Evolutionary conservation across 2,113 vertebrate species (phyloP).

Genomic region (Sceloporus undulatus): DNA sequence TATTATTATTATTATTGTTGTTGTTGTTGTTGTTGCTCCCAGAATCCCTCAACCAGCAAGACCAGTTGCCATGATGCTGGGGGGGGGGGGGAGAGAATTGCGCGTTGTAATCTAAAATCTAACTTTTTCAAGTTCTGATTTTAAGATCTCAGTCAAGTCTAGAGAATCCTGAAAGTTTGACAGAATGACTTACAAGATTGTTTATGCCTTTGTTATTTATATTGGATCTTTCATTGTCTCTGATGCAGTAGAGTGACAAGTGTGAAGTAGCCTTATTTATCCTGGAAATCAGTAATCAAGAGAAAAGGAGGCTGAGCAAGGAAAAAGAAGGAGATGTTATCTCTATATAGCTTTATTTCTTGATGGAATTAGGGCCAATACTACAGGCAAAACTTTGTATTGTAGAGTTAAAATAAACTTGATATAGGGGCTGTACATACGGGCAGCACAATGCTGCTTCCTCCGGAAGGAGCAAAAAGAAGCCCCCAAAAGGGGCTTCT

Average conservation of each 20-base stretch:
- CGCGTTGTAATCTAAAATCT: too few species aligned
- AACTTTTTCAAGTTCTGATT: too few species aligned
- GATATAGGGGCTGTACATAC: background rate
- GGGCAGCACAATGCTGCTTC: too few species aligned
- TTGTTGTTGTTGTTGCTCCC: too few species aligned
- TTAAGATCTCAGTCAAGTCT: too few species aligned
- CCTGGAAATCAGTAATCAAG: background rate
- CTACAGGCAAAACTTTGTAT: constrained; percentile 18
- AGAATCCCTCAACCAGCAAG: too few species aligned
- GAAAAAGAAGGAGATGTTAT: background rate
- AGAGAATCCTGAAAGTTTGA: background rate
- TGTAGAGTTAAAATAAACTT: background rate
- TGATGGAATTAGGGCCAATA: background rate
- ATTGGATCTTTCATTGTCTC: too few species aligned
- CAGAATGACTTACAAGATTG: background rate
- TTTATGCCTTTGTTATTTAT: background rate
- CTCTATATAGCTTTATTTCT: background rate
- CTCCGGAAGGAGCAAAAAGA: too few species aligned
- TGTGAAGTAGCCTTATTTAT: background rate
- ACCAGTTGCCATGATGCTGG: too few species aligned
- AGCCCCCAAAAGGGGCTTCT: too few species aligned
- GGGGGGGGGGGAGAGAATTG: too few species aligned
- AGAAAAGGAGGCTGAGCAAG: background rate
- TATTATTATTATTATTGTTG: too few species aligned
- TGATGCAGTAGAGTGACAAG: background rate